Base-by-base conservation (phyloP, 2,888 invertebrate species). In the Myopa testacea region DNA sequence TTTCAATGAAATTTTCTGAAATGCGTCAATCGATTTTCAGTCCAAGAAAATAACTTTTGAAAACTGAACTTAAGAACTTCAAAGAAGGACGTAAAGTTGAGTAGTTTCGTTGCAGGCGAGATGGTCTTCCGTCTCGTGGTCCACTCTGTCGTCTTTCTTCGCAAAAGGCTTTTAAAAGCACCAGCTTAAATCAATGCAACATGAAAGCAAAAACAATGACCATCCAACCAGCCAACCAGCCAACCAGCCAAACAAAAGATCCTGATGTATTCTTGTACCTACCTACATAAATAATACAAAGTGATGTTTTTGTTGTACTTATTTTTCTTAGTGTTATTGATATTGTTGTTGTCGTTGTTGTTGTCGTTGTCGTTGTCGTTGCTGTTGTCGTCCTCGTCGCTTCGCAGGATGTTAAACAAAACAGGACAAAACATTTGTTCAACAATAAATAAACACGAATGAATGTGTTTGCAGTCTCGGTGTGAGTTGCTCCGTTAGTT, bases 391-490 rank as follows among this genome's bases (percentile, higher is more conserved):
- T 73, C 62, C 45, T 60, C 34, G 55, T 70, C 50, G 52, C 52
- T 75, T 75, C 19, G 26, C 70, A 80, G 78, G 78, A 80, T 79
- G 78, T 79, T 60, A 50, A 78, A 68, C 79, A 79, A 79, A 78
- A 80, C 77, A 73, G 80, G 75, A 79, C 80, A 80, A 80, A 80
- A 78, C 78, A 78, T 80, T 80, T 80, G 73, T 76, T 74, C 74
- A 80, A 79, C 80, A 79, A 79, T 79, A 79, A 80, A 79, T 75
- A 75, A 75, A 77, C 78, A 78, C 76, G 74, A 63, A 58, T 50
- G 62, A 16, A 70, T 76, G 40, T 19, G 58, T 73, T 55, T 38
- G 75, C 68, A 58, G 58, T 58, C 19, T n/a, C n/a, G 16, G 40
- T 68, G 40, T 68, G 45, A 7, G 45, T 68, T 50, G 40, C 63